Conservation (phyloP, 2,797 vertebrate genomes). For the Arrhamphus sclerolepis region DNA sequence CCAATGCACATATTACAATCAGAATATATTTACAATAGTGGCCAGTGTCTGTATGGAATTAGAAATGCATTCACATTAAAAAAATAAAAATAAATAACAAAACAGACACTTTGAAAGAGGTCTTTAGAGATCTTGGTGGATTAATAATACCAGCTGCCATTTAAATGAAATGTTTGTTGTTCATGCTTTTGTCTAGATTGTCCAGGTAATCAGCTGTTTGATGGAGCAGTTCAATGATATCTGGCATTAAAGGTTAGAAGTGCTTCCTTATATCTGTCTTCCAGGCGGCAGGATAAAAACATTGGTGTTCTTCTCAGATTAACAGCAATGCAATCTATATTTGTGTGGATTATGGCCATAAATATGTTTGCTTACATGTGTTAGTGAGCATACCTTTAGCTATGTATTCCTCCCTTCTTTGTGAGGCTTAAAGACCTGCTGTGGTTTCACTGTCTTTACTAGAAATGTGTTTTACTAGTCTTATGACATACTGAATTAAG, state of each 20-base stretch:
- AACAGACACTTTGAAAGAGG: constrained; percentile 14
- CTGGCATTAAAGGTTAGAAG: constrained; percentile 7
- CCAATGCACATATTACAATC: constrained; percentile 64
- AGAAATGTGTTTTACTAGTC: constrained; percentile 14
- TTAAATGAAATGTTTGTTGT: background rate
- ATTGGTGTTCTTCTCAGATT: constrained; percentile 22
- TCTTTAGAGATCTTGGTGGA: constrained; percentile 10
- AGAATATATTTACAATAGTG: constrained; percentile 38
- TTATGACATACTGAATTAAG: background rate
- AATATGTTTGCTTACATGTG: constrained; percentile 20
- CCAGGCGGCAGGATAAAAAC: constrained; percentile 8
- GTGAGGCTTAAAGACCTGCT: constrained; percentile 6
- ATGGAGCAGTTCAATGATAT: constrained; percentile 8
- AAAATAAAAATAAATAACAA: background rate
- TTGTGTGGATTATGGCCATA: constrained; percentile 42
- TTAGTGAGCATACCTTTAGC: no score
- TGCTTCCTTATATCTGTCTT: constrained; percentile 21
- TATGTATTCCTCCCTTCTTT: no score
- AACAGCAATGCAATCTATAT: constrained; percentile 38
- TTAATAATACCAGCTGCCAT: constrained; percentile 11
- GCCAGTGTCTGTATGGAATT: constrained; percentile 28
- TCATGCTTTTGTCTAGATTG: constrained; percentile 1
- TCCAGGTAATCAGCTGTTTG: constrained; percentile 1
- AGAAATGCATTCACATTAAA: constrained; percentile 46
- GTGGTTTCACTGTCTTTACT: constrained; percentile 25